A percentile compares a stretch with the other conserved stretches of the same genome.
phyloP scores from a whole-genome alignment of 2,113 vertebrate species.

The Neogobius melanostomus region DNA sequence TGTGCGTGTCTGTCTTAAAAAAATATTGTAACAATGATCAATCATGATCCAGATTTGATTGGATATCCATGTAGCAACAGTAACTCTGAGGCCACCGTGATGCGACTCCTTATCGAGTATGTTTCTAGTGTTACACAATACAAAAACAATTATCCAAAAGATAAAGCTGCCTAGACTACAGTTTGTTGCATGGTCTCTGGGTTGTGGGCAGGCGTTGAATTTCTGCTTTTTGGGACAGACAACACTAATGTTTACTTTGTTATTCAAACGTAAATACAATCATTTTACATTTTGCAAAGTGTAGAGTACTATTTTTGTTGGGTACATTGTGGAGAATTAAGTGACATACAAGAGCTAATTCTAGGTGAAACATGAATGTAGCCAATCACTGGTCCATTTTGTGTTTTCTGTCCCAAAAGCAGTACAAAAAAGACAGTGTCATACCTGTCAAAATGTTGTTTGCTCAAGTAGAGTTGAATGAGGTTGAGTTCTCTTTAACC shows the following conservation, averaged over 20 bases:
- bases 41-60: background rate
- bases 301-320: background rate
- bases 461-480: slow-evolving; percentile 16
- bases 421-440: background rate
- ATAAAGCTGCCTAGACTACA: background rate
- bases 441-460: slow-evolving; percentile 14
- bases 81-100: background rate
- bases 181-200: slow-evolving; percentile 33
- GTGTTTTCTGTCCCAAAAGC: background rate
- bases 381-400: background rate
- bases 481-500: slow-evolving; percentile 52
- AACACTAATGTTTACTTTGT: background rate
- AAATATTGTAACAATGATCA: background rate
- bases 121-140: too few species aligned
- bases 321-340: background rate
- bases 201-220: slow-evolving; percentile 5
- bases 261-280: too few species aligned
- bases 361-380: background rate
- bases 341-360: background rate
- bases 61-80: background rate
- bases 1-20: too few species aligned
- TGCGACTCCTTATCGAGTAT: background rate
- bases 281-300: background rate
- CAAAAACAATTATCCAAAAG: too few species aligned
- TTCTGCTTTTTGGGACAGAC: slow-evolving; percentile 45